A percentile compares a stretch with the other conserved stretches of the same genome.
These are phyloP conservation scores for Idaea straminata DNA, from an alignment of 2,888 invertebrate species.

Conservation along the genomic window DNA sequence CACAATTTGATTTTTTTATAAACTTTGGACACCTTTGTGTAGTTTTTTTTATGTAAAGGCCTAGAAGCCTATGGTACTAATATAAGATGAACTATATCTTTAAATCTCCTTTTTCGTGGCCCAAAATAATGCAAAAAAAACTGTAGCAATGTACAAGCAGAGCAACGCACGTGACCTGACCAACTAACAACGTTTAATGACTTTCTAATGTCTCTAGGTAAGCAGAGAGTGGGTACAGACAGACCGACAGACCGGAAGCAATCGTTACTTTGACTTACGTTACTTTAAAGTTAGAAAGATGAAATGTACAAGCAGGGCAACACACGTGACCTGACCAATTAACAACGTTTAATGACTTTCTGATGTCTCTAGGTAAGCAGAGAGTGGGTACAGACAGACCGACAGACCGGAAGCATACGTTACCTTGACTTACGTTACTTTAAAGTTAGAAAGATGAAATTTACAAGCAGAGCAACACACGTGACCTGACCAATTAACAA, in stretches of 20 bases:
- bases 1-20: no score
- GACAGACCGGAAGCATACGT: background rate
- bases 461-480: conserved; percentile 51
- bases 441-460: conserved; percentile 26
- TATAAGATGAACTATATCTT: background rate
- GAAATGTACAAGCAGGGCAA: conserved; percentile 52
- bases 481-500: conserved; percentile 50
- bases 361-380: conserved; percentile 44
- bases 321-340: conserved; percentile 49
- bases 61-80: no score
- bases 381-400: conserved; percentile 7
- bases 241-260: background rate
- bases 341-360: conserved; percentile 57
- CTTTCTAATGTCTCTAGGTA: conserved; percentile 52
- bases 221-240: conserved; percentile 5
- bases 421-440: background rate
- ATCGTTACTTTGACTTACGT: background rate
- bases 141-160: conserved; percentile 53
- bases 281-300: background rate
- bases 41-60: no score
- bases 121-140: conserved; percentile 49
- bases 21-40: no score
- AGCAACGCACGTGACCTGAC: conserved; percentile 51
- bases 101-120: conserved; percentile 31
- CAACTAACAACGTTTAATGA: conserved; percentile 52